Conservation (phyloP, 2,888 invertebrate genomes). For the Falcaria lacertinaria region DNA sequence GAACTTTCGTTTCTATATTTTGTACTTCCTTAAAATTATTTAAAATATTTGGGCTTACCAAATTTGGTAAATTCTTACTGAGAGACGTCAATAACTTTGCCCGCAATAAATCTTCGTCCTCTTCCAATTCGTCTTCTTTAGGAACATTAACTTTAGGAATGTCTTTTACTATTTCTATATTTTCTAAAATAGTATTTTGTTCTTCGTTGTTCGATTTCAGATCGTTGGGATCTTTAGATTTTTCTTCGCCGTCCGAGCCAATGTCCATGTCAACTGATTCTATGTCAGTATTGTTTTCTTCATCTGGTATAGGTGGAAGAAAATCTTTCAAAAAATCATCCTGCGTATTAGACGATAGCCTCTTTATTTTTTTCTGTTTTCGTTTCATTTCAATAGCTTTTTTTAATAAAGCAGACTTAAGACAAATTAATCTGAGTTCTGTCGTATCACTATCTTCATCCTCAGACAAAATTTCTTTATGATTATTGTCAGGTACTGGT, state of each 20-base stretch:
- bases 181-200: conserved; percentile 10
- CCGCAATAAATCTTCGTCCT: conserved; percentile 81
- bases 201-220: conserved; percentile 11
- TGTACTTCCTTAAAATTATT: conserved; percentile 25
- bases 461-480: conserved; percentile 38
- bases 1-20: conserved; percentile 14
- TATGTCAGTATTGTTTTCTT: conserved; percentile 66
- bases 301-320: conserved; percentile 30
- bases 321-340: conserved; percentile 43
- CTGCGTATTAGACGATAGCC: conserved; percentile 43
- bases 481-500: conserved; percentile 5
- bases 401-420: conserved; percentile 84
- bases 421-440: conserved; percentile 81
- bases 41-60: conserved; percentile 42
- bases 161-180: conserved; percentile 11
- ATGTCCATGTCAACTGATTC: conserved; percentile 78
- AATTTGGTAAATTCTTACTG: conserved; percentile 76
- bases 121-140: conserved; percentile 68
- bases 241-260: conserved; percentile 66
- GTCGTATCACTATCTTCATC: conserved; percentile 82
- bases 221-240: conserved; percentile 40
- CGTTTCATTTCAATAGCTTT: conserved; percentile 81
- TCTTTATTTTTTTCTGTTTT: conserved; percentile 61
- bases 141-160: conserved; percentile 10
- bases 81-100: conserved; percentile 80